Evolutionary conservation across 1,140 invertebrate species (phyloP).

Genomic region (Harpegnathos saltator): DNA sequence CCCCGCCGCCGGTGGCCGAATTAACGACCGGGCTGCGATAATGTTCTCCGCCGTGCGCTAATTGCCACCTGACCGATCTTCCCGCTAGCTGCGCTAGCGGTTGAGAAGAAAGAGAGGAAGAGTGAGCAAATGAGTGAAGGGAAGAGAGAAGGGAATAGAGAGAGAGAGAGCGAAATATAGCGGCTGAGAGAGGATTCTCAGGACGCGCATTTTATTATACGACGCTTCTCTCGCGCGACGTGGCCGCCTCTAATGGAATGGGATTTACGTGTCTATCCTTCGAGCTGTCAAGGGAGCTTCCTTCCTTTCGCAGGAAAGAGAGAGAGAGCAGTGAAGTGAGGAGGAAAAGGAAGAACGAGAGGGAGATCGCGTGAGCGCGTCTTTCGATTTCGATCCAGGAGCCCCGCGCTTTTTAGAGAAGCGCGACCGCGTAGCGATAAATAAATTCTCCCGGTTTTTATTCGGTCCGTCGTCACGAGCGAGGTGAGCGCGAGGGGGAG

Average conservation of each 20-base stretch:
- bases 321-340: no score
- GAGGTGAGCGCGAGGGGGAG: background rate
- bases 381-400: constrained; percentile 64
- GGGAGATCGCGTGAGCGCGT: constrained; percentile 26
- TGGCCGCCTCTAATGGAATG: constrained; percentile 65
- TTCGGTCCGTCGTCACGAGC: constrained; percentile 40
- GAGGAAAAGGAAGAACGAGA: background rate
- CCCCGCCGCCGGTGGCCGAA: background rate
- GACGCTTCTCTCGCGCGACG: constrained; percentile 36
- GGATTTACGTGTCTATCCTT: constrained; percentile 72
- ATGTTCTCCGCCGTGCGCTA: constrained; percentile 33
- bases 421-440: constrained; percentile 62
- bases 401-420: constrained; percentile 54
- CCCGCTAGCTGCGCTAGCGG: background rate
- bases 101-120: background rate
- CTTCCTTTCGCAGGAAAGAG: background rate
- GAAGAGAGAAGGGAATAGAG: background rate
- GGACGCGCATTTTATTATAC: constrained; percentile 58
- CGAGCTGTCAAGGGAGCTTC: constrained; percentile 68
- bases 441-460: constrained; percentile 66
- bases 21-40: constrained; percentile 30
- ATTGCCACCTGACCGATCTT: constrained; percentile 32
- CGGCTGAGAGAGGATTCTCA: constrained; percentile 48
- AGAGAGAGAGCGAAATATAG: constrained; percentile 24
- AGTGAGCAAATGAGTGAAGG: background rate